Evolutionary conservation across 2,797 vertebrate species (phyloP), one percentile per base, ranked within the genome.

Genomic region (Meriones psammophilus): DNA sequence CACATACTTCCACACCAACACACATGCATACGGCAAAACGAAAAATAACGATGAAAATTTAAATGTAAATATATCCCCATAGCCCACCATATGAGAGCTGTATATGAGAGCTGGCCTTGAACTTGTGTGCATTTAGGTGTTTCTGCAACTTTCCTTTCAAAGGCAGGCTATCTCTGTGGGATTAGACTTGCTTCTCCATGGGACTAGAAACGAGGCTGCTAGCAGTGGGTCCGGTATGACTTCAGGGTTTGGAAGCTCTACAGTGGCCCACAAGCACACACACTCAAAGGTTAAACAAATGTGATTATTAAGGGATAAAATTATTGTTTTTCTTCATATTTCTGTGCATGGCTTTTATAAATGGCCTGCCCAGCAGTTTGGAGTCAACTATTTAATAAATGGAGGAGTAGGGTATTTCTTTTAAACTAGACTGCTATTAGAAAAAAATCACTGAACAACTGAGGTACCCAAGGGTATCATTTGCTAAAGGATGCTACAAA

Each of bases 381-480:
- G 26, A 89, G 50, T 69, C n/a, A 88, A 73, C 2, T 71, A 60
- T 58, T 78, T 73, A 80, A 84, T 71, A 80, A 71, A 89, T 14
- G 15, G 30, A 88, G 79, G 26, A 8, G 58, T 7, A 77, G 58
- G 8, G 15, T 17, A 71, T 69, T 88, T 78, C 36, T 78, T 80
- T 91, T 50, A 87, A 62, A n/a, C 58, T 83, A 12, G 20, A 80
- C 39, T 79, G 15, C 88, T 28, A 0, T 22, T 60, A 94, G 62
- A 50, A 50, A 50, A 96, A 95, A 95, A 87, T 91, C 50, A 79
- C 18, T 58, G 42, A 76, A 68, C 46, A 42, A 26, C 50, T n/a
- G 30, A 54, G 36, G n/a, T 33, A 54, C 10, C 8, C 20, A 60
- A 89, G 26, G 24, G 8, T 26, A 8, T 69, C 22, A 8, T 46